These are phyloP conservation scores for Nomada lathburiana DNA, from an alignment of 2,888 invertebrate genomes.

Conservation along the genomic window DNA sequence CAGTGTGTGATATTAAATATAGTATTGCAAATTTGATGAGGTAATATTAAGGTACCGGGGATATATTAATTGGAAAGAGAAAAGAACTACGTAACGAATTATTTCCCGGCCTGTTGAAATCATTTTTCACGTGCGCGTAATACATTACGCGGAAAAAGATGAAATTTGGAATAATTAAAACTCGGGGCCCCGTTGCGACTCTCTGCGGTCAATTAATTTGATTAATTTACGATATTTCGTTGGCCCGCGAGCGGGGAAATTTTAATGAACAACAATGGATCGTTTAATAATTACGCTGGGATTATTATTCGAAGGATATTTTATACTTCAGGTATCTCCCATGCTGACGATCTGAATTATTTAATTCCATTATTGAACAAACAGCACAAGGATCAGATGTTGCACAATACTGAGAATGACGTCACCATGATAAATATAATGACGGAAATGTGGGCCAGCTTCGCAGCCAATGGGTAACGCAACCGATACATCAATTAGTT, in stretches of 20 bases:
- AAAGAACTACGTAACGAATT: too few relatives aligned
- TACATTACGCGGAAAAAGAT: background rate
- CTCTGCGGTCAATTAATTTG: background rate
- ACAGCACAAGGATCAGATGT: conserved; percentile 47
- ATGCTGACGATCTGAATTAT: conserved; percentile 78
- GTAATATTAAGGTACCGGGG: background rate
- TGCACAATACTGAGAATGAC: conserved; percentile 73
- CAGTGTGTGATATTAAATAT: background rate
- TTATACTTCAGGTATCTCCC: conserved; percentile 69
- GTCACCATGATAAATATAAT: conserved; percentile 75
- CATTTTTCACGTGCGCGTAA: too few relatives aligned
- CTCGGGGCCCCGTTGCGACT: too few relatives aligned
- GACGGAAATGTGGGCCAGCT: conserved; percentile 78
- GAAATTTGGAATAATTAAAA: background rate
- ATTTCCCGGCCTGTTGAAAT: too few relatives aligned
- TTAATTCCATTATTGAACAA: conserved; percentile 71
- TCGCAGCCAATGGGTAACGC: conserved; percentile 77
- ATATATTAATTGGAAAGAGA: background rate
- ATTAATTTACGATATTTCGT: background rate
- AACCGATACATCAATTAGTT: background rate
- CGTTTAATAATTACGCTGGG: background rate
- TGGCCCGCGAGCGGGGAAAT: background rate
- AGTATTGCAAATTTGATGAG: background rate
- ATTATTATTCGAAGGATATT: conserved; percentile 8
- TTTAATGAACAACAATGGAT: background rate